These are phyloP conservation scores for Basileuterus tristriatus DNA, from an alignment of 2,797 vertebrate species.

Conservation along the genomic window DNA sequence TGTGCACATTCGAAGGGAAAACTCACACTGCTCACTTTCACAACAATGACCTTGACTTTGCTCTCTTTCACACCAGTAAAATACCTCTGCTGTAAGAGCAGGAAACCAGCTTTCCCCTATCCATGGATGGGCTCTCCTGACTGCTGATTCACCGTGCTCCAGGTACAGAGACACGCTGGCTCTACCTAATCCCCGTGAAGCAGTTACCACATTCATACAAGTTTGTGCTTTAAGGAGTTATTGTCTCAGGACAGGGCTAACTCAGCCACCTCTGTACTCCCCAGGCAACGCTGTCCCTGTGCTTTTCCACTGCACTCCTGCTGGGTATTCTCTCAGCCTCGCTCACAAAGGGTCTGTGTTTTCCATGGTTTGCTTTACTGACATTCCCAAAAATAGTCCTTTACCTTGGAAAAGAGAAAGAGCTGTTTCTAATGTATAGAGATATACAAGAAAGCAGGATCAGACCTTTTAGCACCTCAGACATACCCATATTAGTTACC, in stretches of 20 bases:
- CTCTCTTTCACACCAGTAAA: background rate
- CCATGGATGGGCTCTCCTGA: background rate
- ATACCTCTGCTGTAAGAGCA: background rate
- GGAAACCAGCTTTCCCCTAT: background rate
- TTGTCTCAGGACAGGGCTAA: background rate
- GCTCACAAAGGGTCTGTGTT: background rate
- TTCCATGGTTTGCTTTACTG: background rate
- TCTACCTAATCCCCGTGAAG: background rate
- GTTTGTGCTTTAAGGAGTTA: slow-evolving; percentile 57
- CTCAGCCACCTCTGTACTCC: background rate
- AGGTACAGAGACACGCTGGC: background rate
- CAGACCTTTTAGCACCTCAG: slow-evolving; percentile 58
- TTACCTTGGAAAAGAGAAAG: background rate
- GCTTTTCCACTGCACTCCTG: background rate
- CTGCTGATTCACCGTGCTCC: background rate
- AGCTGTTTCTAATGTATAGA: slow-evolving; percentile 7
- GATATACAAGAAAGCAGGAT: slow-evolving; percentile 32
- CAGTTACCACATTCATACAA: slow-evolving; percentile 37
- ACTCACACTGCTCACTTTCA: background rate
- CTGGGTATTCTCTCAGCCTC: background rate
- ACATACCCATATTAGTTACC: background rate
- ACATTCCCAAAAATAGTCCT: background rate
- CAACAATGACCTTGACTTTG: background rate
- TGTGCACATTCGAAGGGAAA: slow-evolving; percentile 30
- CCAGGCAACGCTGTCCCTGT: background rate